Conservation (phyloP, 2,888 invertebrate genomes). For the Parnassius mnemosyne region DNA sequence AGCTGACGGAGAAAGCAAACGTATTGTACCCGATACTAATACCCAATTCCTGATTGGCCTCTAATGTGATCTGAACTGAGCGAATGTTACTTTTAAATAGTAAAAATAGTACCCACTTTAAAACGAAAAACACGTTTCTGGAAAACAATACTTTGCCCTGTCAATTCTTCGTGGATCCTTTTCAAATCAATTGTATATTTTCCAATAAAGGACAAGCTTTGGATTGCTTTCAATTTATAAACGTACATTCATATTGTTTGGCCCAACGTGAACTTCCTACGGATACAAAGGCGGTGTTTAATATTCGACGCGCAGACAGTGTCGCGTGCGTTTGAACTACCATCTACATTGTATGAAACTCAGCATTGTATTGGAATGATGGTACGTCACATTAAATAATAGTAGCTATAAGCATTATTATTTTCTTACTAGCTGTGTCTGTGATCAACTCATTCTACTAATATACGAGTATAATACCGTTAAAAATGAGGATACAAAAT, state of each 20-base stretch:
- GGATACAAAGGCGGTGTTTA: slow-evolving; percentile 17
- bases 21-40: too few relatives aligned
- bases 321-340: slow-evolving; percentile 5
- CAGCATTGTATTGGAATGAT: slow-evolving; percentile 20
- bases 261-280: not conserved
- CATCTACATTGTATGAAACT: slow-evolving; percentile 1
- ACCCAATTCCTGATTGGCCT: too few relatives aligned
- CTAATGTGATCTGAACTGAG: too few relatives aligned
- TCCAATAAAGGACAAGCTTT: slow-evolving; percentile 10
- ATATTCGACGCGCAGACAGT: slow-evolving; percentile 22
- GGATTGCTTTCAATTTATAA: slow-evolving; percentile 18
- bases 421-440: not conserved
- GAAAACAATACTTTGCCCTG: too few relatives aligned
- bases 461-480: too few relatives aligned
- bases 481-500: too few relatives aligned
- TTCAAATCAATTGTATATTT: not conserved
- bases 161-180: not conserved
- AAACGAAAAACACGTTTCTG: too few relatives aligned
- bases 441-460: too few relatives aligned
- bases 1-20: too few relatives aligned
- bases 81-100: too few relatives aligned
- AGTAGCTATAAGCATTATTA: too few relatives aligned
- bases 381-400: not conserved
- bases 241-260: slow-evolving; percentile 6
- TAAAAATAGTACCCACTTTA: too few relatives aligned